Evolutionary conservation across 2,113 vertebrate species (phyloP), one percentile per base, ranked within the genome.

Genomic region (Equus przewalskii): DNA sequence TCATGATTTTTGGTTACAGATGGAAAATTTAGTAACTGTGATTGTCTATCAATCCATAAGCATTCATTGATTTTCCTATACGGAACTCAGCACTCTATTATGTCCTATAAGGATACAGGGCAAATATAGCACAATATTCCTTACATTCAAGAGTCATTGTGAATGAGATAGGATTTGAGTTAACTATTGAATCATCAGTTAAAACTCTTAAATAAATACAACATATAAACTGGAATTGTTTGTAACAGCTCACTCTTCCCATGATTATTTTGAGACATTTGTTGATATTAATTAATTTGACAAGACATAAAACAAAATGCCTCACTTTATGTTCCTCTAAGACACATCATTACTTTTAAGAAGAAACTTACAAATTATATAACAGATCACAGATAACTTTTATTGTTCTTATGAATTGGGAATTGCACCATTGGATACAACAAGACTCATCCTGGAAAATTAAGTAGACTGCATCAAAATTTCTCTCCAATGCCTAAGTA

Each of bases 401-500:
- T 22, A 6, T 84, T 46, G 4, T 26, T 79, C 10, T 14, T 49
- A 33, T 3, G 18, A 30, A 91, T 83, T 85, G 36, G 58, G 54
- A 95, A 69, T 81, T 97, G 49, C 36, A 84, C 62, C 86, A 56
- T 86, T 97, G 97, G 82, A 89, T 94, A 14, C 84, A 94, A 91
- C 41, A 97, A 87, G 86, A n/a, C 41, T 95, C 82, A 65, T 56
- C 97, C 80, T 96, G 89, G 91, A 93, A 86, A 96, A 54, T 73
- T 94, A 51, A 28, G 80, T 98, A 97, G 98, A 65, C 95, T 98
- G 78, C 64, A 91, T 97, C 51, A 80, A 98, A 98, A 98, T 94
- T 97, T 58, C 21, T 98, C 6, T 62, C 15, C 73, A 95, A 88
- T 49, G 92, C 83, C 65, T 51, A 84, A 22, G 11, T 89, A 83